Base-by-base conservation (phyloP, 1,140 invertebrate genomes). In the Callitettix versicolor region DNA sequence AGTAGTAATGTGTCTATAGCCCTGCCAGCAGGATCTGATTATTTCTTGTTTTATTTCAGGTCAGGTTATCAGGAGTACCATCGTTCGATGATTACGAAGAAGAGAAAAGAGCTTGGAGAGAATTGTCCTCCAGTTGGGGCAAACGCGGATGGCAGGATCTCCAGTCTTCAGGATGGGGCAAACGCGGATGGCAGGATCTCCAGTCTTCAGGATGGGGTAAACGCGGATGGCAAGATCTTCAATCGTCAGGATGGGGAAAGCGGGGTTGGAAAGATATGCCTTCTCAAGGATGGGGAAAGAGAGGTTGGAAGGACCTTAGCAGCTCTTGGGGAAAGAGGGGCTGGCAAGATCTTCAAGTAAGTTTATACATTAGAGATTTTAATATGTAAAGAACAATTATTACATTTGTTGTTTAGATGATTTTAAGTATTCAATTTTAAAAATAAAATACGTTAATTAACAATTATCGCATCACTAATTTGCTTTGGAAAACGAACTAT, bases 121-220 rank as follows among this genome's bases (percentile, higher is more conserved):
- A 59, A 18, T 33, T 59, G 41, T 26, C 46, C 12, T 41, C 56
- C 15, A 41, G 63, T 11, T 64, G 63, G 63, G 63, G 63, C 15
- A 65, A 65, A 53, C 24, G 64, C 46, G 58, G 59, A 4, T 66
- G 64, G 64, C 56, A 63, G 21, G 62, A 65, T 36, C 38, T 63
- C 7, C 60, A 58, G 11, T 48, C 53, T 1, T 46, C 58, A 9
- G 63, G 60, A 7, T 63, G 62, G 60, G 63, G 61, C 18, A 64
- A 66, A 51, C 40, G 64, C 33, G 57, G 53, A n/a, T 65, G 64
- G 64, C 53, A 62, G 18, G 60, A 65, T 38, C 41, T 65, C 6
- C 58, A 44, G 2, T 53, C 54, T 1, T 54, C 60, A 17, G 63
- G 64, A 15, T 65, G 64, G 64, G 64, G 63, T 5, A 66, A 66